Conservation (phyloP, 2,113 vertebrate species). For the Oncorhynchus kisutch region DNA sequence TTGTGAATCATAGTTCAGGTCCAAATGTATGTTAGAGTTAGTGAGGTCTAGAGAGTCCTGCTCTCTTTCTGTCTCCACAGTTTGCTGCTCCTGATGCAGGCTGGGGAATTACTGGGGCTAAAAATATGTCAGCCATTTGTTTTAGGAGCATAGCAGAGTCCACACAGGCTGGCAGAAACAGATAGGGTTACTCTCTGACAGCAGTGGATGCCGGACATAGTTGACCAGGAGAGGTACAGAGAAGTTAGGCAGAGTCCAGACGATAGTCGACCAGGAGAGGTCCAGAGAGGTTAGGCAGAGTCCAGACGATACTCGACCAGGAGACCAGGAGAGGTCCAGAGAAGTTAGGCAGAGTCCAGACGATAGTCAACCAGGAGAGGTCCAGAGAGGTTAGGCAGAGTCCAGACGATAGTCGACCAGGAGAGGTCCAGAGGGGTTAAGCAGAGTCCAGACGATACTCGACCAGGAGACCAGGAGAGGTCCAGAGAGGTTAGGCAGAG, state of each 20-base stretch:
- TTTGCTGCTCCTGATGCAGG: conserved; percentile 5
- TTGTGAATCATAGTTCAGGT: background rate
- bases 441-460: too few species aligned
- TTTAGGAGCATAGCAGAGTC: conserved; percentile 57
- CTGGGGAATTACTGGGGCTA: conserved; percentile 73
- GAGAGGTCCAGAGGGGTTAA: too few species aligned
- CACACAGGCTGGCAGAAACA: conserved; percentile 31
- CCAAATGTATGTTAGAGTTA: background rate
- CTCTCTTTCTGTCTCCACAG: background rate
- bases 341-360: too few species aligned
- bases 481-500: too few species aligned
- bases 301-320: too few species aligned
- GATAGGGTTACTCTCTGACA: conserved; percentile 76
- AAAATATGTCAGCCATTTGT: conserved; percentile 79
- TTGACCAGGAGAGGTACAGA: conserved; percentile 57
- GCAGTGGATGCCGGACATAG: conserved; percentile 65
- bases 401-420: too few species aligned
- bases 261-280: too few species aligned
- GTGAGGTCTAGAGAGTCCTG: background rate
- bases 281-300: too few species aligned
- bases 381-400: too few species aligned
- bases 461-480: too few species aligned
- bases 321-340: too few species aligned
- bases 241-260: conserved; percentile 51
- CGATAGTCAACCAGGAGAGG: too few species aligned